These are phyloP conservation scores for Bibio marci DNA, from an alignment of 2,888 invertebrate species.

Conservation along the genomic window DNA sequence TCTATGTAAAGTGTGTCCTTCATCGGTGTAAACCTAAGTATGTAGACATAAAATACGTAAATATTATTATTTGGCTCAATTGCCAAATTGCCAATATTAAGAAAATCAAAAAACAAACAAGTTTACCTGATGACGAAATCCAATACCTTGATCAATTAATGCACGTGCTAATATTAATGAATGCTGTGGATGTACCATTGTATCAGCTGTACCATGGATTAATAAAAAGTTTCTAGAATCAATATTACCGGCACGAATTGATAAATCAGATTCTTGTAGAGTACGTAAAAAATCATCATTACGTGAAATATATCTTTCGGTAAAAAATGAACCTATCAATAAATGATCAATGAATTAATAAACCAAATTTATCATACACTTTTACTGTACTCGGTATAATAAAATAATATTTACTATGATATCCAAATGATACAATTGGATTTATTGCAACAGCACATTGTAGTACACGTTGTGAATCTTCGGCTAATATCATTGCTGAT, in stretches of 20 bases:
- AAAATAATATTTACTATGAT: slow-evolving; percentile 63
- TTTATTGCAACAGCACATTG: slow-evolving; percentile 74
- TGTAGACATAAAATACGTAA: slow-evolving; percentile 1
- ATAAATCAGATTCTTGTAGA: slow-evolving; percentile 63
- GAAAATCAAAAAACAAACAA: neutral
- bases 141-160: slow-evolving; percentile 61
- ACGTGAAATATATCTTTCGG: slow-evolving; percentile 78
- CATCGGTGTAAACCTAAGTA: slow-evolving; percentile 70
- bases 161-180: slow-evolving; percentile 67
- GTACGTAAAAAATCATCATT: slow-evolving; percentile 41
- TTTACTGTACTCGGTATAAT: too few species aligned
- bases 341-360: neutral
- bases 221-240: slow-evolving; percentile 45
- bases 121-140: slow-evolving; percentile 68
- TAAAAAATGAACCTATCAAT: slow-evolving; percentile 65
- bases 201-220: slow-evolving; percentile 74
- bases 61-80: neutral
- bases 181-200: slow-evolving; percentile 73
- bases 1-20: slow-evolving; percentile 56
- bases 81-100: neutral
- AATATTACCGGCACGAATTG: slow-evolving; percentile 62
- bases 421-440: slow-evolving; percentile 70
- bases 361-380: neutral
- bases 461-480: slow-evolving; percentile 57
- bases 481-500: slow-evolving; percentile 60